phyloP scores from a whole-genome alignment of 2,888 invertebrate genomes.

The Oscheius onirici region DNA sequence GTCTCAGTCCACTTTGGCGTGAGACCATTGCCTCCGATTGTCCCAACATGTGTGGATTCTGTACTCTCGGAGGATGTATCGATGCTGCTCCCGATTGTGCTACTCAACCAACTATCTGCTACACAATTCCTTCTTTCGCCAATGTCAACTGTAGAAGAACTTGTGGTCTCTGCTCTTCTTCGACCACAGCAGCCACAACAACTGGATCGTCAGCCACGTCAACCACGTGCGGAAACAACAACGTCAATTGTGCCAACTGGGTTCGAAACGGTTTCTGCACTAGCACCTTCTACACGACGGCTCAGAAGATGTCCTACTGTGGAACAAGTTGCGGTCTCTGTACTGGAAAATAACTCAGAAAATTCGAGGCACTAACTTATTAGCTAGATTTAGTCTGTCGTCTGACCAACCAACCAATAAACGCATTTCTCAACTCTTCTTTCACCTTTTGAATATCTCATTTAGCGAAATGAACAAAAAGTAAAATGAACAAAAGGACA shows the following conservation, averaged over 20 bases:
- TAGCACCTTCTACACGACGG: no score
- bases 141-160: background rate
- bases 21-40: constrained; percentile 15
- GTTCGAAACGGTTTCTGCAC: no score
- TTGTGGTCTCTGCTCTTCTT: background rate
- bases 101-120: constrained; percentile 14
- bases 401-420: no score
- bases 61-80: constrained; percentile 27
- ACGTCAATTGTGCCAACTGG: background rate
- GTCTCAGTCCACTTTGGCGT: background rate
- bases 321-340: no score
- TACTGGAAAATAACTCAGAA: no score
- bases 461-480: no score
- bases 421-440: no score
- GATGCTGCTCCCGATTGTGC: constrained; percentile 27
- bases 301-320: no score
- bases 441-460: no score
- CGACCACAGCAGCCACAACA: background rate
- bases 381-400: no score
- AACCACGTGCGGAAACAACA: background rate
- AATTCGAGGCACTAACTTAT: no score
- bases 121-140: background rate
- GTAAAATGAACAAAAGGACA: no score
- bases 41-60: constrained; percentile 17
- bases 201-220: background rate